Evolutionary conservation across 2,797 vertebrate species (phyloP), one percentile per base, ranked within the genome.

Genomic region (Varecia variegata): DNA sequence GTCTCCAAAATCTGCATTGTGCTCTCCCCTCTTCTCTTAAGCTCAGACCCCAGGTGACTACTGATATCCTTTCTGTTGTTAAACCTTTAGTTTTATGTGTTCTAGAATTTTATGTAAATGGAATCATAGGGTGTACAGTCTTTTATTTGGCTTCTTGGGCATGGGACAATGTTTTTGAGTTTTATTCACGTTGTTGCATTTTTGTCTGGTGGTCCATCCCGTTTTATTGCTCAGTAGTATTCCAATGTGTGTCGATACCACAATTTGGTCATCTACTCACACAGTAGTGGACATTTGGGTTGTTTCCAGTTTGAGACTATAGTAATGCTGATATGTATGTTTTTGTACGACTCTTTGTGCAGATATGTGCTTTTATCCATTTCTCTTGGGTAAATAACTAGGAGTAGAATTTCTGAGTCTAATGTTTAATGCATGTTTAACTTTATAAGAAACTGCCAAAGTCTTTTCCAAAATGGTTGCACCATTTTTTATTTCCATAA

Each of bases 331-430:
- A 52, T 85, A 23, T 30, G 35, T 92, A 88, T 25, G 74, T 80
- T 77, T 90, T 43, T 95, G 45, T 43, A 52, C 40, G 90, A 79
- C 62, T 54, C 68, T 88, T 92, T 52, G 30, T 95, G 21, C 40
- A 81, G 25, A 25, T 52, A 17, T 38, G 9, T 80, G 38, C 40
- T 91, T 94, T 91, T 43, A 56, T 83, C 93, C 18, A 40, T 96
- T 86, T 93, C 76, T 87, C n/a, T 76, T 88, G 76, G n/a, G 32
- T 87, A 92, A 83, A 89, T 88, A 52, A 23, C 32, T 65, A 93
- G 54, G 23, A 84, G 43, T 77, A 83, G 35, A 81, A 56, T 67
- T 85, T 47, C 38, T 80, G 7, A 5, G 17, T 73, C 10, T 50
- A 77, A 60, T 86, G 60, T 89, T 90, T 87, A 82, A 30, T 77